Evolutionary conservation across 2,113 vertebrate genomes (phyloP).

Genomic region (Pampusana beccarii): DNA sequence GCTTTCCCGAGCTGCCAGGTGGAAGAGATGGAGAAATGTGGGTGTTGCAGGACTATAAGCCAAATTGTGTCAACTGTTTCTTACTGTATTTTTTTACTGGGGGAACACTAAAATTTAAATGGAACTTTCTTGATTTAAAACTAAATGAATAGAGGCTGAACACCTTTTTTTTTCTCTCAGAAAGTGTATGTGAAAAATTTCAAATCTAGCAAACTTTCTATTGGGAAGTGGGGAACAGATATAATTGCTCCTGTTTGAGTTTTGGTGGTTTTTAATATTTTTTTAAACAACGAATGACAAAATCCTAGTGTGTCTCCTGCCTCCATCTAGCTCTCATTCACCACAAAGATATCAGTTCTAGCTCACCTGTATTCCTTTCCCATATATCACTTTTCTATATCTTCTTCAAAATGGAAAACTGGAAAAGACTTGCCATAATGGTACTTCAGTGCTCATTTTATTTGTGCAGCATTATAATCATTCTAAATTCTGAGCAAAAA

Average conservation of each 20-base stretch:
- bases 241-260: background rate
- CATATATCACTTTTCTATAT: background rate
- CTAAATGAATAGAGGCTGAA: background rate
- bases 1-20: slow-evolving; percentile 63
- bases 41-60: slow-evolving; percentile 27
- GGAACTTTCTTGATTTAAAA: slow-evolving; percentile 26
- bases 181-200: background rate
- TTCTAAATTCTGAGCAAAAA: background rate
- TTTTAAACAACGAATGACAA: background rate
- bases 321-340: background rate
- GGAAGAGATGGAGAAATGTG: slow-evolving; percentile 37
- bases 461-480: background rate
- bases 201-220: background rate
- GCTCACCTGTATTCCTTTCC: background rate
- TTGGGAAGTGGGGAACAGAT: background rate
- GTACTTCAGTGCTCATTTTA: background rate
- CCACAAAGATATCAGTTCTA: background rate
- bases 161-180: background rate
- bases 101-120: slow-evolving; percentile 10
- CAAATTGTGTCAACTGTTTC: slow-evolving; percentile 26
- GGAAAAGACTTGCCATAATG: background rate
- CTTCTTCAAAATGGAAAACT: background rate
- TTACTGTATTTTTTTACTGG: background rate
- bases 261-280: accelerated
- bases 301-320: background rate